Percentiles rank a stretch among this genome's conserved stretches.
Evolutionary conservation across 2,797 vertebrate genomes (phyloP).

Genomic region (Lepus townsendii): DNA sequence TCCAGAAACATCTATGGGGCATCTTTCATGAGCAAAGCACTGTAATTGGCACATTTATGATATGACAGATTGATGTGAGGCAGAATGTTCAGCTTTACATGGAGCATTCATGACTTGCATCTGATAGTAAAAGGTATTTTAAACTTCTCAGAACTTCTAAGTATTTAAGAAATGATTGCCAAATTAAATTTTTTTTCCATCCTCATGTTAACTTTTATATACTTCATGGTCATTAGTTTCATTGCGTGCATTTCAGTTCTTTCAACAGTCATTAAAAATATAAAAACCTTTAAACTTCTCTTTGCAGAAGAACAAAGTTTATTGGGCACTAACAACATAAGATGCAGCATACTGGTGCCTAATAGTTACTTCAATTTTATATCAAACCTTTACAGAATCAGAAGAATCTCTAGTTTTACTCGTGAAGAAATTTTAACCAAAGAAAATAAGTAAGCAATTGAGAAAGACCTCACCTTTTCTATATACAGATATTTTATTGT

Average conservation of each 20-base stretch:
- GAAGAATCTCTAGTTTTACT: background rate
- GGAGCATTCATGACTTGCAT: background rate
- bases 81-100: background rate
- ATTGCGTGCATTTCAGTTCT: background rate
- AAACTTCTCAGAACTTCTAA: background rate
- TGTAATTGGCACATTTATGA: background rate
- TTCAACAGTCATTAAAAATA: background rate
- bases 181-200: background rate
- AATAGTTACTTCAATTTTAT: background rate
- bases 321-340: background rate
- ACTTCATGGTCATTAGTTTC: background rate
- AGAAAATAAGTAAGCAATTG: background rate
- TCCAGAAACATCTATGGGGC: background rate
- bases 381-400: background rate
- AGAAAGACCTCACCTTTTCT: background rate
- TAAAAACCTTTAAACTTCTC: background rate
- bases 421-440: background rate
- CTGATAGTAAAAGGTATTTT: background rate
- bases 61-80: background rate
- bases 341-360: background rate
- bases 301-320: constrained; percentile 5
- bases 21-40: background rate
- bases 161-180: background rate
- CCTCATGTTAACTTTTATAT: background rate
- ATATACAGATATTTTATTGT: no score